These are phyloP conservation scores for Rhinolophus sinicus DNA, from an alignment of 2,113 vertebrate genomes.

Conservation along the genomic window DNA sequence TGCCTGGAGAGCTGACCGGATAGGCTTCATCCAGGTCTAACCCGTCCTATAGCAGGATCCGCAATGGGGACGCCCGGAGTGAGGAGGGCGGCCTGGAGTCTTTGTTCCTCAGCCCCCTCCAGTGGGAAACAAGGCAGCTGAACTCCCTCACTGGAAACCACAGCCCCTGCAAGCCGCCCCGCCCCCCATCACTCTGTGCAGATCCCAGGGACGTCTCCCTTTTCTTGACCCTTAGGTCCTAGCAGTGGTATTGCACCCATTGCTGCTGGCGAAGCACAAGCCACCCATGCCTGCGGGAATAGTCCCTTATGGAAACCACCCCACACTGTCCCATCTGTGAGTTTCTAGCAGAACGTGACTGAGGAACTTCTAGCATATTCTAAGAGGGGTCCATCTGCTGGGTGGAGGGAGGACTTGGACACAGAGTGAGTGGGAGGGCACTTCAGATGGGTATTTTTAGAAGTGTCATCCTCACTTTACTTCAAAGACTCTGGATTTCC, in stretches of 20 bases:
- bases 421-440: rapidly evolving
- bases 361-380: rapidly evolving
- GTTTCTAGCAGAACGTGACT: neutral
- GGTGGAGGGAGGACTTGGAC: rapidly evolving
- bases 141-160: rapidly evolving
- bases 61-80: rapidly evolving
- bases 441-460: neutral
- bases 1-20: rapidly evolving
- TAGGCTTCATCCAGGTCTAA: rapidly evolving
- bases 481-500: conserved; percentile 64
- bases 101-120: rapidly evolving
- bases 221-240: rapidly evolving
- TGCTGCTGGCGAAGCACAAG: rapidly evolving
- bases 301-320: rapidly evolving
- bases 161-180: too few species aligned
- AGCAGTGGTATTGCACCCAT: rapidly evolving
- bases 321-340: rapidly evolving
- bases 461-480: conserved; percentile 60
- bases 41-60: rapidly evolving
- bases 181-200: rapidly evolving
- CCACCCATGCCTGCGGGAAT: rapidly evolving
- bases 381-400: neutral
- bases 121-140: too few species aligned
- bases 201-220: neutral
- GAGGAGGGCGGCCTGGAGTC: neutral